phyloP scores from a whole-genome alignment of 2,797 vertebrate species.

The Psittacula derbiana region DNA sequence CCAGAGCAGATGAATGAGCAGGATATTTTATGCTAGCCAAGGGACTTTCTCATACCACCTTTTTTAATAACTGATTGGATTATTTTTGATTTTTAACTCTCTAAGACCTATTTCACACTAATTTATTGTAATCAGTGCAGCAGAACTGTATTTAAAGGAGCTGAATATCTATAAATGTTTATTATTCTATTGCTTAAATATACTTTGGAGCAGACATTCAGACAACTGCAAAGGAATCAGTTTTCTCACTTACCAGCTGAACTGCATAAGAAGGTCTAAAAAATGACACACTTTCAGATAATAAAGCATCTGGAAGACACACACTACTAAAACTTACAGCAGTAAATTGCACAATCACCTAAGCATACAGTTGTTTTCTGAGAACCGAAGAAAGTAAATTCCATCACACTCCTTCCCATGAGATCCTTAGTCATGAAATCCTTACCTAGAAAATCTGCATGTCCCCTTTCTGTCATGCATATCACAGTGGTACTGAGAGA shows the following conservation, averaged over 20 bases:
- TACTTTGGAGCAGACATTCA: neutral
- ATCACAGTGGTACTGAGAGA: neutral
- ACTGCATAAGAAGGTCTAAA: neutral
- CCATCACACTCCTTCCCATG: neutral
- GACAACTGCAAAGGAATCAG: neutral
- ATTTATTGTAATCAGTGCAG: neutral
- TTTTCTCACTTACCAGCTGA: neutral
- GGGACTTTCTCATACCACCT: neutral
- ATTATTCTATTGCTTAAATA: neutral
- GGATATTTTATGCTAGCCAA: conserved; percentile 23
- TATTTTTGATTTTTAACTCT: conserved; percentile 19
- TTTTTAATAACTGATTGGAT: conserved; percentile 36
- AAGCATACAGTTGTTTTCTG: neutral
- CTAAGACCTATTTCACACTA: neutral
- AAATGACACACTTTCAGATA: neutral
- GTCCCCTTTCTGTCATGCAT: neutral
- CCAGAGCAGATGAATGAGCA: neutral
- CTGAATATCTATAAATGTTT: neutral
- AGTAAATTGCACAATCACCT: neutral
- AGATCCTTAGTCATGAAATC: neutral
- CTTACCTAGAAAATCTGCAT: neutral
- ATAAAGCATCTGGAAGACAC: neutral
- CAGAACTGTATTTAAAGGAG: neutral
- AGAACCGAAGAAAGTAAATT: neutral
- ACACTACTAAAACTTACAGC: neutral